These are phyloP conservation scores for Druceiella hillmani DNA, from an alignment of 2,888 invertebrate species.

Conservation along the genomic window DNA sequence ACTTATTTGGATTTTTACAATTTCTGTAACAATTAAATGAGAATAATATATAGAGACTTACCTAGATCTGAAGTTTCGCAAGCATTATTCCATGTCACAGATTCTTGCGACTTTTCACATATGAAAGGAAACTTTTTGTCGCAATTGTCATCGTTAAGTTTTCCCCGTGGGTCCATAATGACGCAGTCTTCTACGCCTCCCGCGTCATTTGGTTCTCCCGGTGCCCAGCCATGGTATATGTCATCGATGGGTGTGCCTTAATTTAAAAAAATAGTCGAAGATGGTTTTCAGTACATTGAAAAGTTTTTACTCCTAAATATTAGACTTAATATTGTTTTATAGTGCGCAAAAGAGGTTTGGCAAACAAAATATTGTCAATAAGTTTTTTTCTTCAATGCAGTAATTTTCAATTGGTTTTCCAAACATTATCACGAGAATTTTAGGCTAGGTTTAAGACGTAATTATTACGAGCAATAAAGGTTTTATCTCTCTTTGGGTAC, in stretches of 20 bases:
- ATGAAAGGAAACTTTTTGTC: constrained; percentile 31
- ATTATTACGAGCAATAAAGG: too few species aligned
- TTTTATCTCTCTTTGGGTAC: too few species aligned
- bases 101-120: constrained; percentile 34
- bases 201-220: constrained; percentile 34
- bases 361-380: too few species aligned
- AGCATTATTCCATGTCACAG: constrained; percentile 33
- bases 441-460: too few species aligned
- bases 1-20: too few species aligned
- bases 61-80: constrained; percentile 35
- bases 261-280: constrained; percentile 15
- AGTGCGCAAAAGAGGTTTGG: too few species aligned
- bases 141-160: constrained; percentile 32
- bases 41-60: constrained; percentile 19
- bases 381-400: too few species aligned
- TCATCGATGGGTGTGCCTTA: constrained; percentile 31
- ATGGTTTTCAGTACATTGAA: not conserved
- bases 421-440: too few species aligned
- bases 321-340: too few species aligned
- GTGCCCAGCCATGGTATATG: constrained; percentile 33
- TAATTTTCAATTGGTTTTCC: too few species aligned
- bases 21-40: not conserved
- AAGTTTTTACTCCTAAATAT: too few species aligned
- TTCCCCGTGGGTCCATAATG: constrained; percentile 21
- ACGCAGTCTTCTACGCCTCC: constrained; percentile 32